Evolutionary conservation across 2,113 vertebrate species (phyloP).

Genomic region (Gnathonemus echidnorhynchus): DNA sequence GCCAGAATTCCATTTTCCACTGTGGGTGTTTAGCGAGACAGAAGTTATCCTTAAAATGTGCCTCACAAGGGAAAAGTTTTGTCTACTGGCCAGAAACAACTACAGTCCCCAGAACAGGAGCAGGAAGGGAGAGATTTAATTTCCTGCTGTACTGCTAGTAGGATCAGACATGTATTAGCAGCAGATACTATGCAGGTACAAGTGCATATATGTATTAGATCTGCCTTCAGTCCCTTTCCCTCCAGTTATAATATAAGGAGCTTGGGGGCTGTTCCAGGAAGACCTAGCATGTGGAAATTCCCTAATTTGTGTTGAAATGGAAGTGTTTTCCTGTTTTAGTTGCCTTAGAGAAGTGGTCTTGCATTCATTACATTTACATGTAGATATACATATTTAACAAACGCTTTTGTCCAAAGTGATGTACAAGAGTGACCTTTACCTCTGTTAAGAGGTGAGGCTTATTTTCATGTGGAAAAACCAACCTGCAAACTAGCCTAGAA

Average conservation of each 20-base stretch:
- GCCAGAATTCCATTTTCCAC: constrained; percentile 14
- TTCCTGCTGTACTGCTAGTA: constrained; percentile 39
- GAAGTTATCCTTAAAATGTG: constrained; percentile 39
- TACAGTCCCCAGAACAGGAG: constrained; percentile 31
- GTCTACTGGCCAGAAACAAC: constrained; percentile 53
- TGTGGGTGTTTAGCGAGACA: constrained; percentile 29
- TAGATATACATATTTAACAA: neutral
- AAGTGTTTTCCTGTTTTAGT: neutral
- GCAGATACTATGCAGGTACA: constrained; percentile 21
- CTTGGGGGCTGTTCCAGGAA: neutral
- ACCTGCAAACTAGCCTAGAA: neutral
- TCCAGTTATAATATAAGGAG: constrained; percentile 17
- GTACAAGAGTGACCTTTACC: neutral
- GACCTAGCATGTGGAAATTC: neutral
- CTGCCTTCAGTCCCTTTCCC: neutral
- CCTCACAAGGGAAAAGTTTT: constrained; percentile 47
- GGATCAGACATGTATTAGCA: constrained; percentile 32
- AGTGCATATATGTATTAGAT: neutral
- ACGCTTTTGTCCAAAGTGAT: neutral
- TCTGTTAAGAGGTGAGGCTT: neutral
- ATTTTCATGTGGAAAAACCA: neutral
- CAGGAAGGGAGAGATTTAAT: constrained; percentile 38
- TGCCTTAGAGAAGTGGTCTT: neutral
- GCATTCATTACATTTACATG: neutral
- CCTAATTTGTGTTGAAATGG: neutral